Percentiles rank a stretch among this genome's conserved stretches.
phyloP scores from a whole-genome alignment of 2,797 vertebrate genomes.

The Chlorospingus flavigularis region DNA sequence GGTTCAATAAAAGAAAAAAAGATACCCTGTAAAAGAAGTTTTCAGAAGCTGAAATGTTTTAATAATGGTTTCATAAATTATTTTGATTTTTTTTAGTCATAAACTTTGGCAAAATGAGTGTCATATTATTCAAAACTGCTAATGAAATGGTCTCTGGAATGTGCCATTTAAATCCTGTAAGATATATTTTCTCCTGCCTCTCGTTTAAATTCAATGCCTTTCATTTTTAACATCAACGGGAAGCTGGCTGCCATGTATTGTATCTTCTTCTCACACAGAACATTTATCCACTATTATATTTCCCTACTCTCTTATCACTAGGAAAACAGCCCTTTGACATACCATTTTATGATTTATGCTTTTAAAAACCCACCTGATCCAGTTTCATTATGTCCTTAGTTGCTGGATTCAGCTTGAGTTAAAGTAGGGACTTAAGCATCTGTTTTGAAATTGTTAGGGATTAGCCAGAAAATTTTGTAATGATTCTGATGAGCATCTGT shows the following conservation, averaged over 20 bases:
- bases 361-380: slow-evolving; percentile 4
- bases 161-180: not conserved
- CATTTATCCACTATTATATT: not conserved
- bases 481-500: slow-evolving; percentile 14
- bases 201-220: not conserved
- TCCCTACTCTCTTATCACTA: not conserved
- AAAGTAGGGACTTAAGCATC: not conserved
- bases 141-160: slow-evolving; percentile 31
- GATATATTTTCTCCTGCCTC: not conserved
- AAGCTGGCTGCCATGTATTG: not conserved
- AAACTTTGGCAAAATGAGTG: not conserved
- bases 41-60: slow-evolving; percentile 13
- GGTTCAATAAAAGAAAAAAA: not conserved
- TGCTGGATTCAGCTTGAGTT: not conserved
- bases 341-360: not conserved
- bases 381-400: not conserved
- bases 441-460: slow-evolving; percentile 10
- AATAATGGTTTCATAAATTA: slow-evolving; percentile 17
- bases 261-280: not conserved
- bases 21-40: not conserved
- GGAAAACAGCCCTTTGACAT: not conserved
- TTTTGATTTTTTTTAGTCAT: not conserved
- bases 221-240: not conserved
- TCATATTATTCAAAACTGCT: not conserved
- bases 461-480: slow-evolving; percentile 15